Evolutionary conservation across 2,888 invertebrate genomes (phyloP).

Genomic region (Xylota sylvarum): DNA sequence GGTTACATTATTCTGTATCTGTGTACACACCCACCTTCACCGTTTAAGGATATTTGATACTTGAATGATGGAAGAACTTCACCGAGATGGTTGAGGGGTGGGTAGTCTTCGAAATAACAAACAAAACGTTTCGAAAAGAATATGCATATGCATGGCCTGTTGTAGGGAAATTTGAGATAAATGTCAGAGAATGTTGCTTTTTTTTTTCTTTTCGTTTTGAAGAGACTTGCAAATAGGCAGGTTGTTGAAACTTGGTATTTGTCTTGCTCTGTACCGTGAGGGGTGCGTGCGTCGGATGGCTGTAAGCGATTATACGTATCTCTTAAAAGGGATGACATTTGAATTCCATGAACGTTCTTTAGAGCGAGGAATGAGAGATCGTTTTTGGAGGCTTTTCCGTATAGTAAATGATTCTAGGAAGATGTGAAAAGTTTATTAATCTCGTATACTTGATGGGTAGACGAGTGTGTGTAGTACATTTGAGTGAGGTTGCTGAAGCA

Average conservation of each 20-base stretch:
- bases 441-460: slow-evolving; percentile 6
- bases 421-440: slow-evolving; percentile 53
- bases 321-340: slow-evolving; percentile 51
- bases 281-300: not conserved
- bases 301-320: slow-evolving; percentile 7
- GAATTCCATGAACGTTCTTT: slow-evolving; percentile 52
- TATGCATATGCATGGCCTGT: slow-evolving; percentile 49
- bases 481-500: not conserved
- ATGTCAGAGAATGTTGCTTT: slow-evolving; percentile 44
- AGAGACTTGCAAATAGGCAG: slow-evolving; percentile 60
- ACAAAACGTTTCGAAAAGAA: slow-evolving; percentile 16
- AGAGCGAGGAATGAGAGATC: slow-evolving; percentile 2
- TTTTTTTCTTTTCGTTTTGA: slow-evolving; percentile 49
- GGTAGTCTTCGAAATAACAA: slow-evolving; percentile 20
- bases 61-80: slow-evolving; percentile 30
- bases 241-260: slow-evolving; percentile 50
- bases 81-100: too few species aligned
- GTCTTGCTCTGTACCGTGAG: slow-evolving; percentile 17
- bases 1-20: slow-evolving; percentile 27
- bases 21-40: not conserved
- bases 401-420: slow-evolving; percentile 27
- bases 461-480: not conserved
- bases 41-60: slow-evolving; percentile 39
- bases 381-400: not conserved
- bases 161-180: slow-evolving; percentile 28